Evolutionary conservation across 2,113 vertebrate genomes (phyloP).

Genomic region (Benitochromis conjunctus): DNA sequence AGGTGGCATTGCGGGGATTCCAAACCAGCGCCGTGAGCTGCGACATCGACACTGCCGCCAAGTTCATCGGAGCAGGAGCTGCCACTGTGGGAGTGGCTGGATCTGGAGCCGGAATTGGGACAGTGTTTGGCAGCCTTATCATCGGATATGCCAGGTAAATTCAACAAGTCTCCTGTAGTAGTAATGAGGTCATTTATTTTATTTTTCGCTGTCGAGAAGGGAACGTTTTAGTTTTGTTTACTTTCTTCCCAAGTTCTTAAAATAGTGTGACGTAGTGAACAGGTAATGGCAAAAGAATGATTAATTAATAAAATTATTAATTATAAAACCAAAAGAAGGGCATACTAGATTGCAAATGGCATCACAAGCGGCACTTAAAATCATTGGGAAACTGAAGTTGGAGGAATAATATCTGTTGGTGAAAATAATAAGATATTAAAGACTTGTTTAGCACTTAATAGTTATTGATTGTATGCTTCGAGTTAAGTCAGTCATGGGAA

Average conservation of each 20-base stretch:
- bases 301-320: too few relatives aligned
- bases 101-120: constrained; percentile 98
- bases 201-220: not conserved
- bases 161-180: not conserved
- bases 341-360: not conserved
- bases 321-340: not conserved
- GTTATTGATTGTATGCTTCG: not conserved
- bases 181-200: not conserved
- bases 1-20: constrained; percentile 83
- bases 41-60: constrained; percentile 98
- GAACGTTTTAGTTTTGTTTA: not conserved
- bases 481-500: not conserved
- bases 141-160: constrained; percentile 97
- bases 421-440: not conserved
- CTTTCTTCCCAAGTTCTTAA: not conserved
- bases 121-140: constrained; percentile 97
- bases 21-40: constrained; percentile 93
- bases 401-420: not conserved
- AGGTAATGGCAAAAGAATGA: not conserved
- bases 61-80: constrained; percentile 98
- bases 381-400: not conserved
- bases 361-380: not conserved
- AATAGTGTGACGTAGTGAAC: not conserved
- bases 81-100: constrained; percentile 98
- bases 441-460: not conserved